Evolutionary conservation across 2,888 invertebrate genomes (phyloP).

Genomic region (Anoncus sp.): DNA sequence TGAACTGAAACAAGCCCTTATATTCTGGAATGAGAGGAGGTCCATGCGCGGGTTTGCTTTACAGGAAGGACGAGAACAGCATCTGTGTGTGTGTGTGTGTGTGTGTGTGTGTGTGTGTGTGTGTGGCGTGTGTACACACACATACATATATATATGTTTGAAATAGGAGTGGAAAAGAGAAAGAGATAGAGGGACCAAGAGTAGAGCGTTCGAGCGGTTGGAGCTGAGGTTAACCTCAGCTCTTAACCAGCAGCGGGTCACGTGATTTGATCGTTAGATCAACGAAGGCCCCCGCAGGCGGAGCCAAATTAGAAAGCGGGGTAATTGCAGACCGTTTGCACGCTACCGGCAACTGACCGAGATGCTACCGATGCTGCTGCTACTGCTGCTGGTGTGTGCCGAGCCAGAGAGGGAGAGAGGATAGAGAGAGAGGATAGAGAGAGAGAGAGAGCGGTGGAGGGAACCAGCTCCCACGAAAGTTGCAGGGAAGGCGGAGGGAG

Average conservation of each 20-base stretch:
- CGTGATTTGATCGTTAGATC: slow-evolving; percentile 79
- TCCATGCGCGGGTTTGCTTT: slow-evolving; percentile 22
- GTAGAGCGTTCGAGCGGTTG: slow-evolving; percentile 43
- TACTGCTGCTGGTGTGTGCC: slow-evolving; percentile 16
- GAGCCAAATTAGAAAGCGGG: slow-evolving; percentile 79
- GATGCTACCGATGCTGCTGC: slow-evolving; percentile 68
- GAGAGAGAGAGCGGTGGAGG: not conserved
- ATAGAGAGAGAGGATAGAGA: not conserved
- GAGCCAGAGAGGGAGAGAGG: not conserved
- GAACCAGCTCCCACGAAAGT: slow-evolving; percentile 18
- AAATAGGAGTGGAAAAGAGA: slow-evolving; percentile 6
- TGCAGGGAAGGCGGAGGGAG: not conserved
- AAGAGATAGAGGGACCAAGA: slow-evolving; percentile 28
- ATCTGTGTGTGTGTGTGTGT: slow-evolving; percentile 14
- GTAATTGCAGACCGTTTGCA: slow-evolving; percentile 79
- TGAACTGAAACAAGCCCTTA: slow-evolving; percentile 34
- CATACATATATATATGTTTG: too few relatives aligned
- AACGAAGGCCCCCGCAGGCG: slow-evolving; percentile 68
- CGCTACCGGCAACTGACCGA: slow-evolving; percentile 77
- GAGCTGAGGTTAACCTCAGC: slow-evolving; percentile 69
- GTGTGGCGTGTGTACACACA: too few relatives aligned
- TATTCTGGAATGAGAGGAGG: slow-evolving; percentile 30
- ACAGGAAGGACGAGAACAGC: slow-evolving; percentile 11
- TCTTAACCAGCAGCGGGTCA: slow-evolving; percentile 71
- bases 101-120: slow-evolving; percentile 16